Evolutionary conservation across 2,888 invertebrate species (phyloP), one percentile per base, ranked within the genome.

Genomic region (Drosophila melanosoma): DNA sequence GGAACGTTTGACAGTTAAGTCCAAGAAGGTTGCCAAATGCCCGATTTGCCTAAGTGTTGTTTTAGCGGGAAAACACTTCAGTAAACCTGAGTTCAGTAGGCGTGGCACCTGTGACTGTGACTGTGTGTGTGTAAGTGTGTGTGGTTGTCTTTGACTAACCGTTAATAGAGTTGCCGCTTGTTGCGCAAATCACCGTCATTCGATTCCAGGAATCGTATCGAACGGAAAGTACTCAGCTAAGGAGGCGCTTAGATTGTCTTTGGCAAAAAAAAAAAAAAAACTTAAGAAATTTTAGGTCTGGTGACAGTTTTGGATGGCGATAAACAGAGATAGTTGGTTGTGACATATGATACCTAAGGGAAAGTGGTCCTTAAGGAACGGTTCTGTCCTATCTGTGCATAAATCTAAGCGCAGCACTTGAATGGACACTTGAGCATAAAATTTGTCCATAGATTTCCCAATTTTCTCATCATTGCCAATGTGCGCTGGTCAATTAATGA

Each of bases 401-500:
- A 77, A 83, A 87, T 87, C 87, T 89, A 69, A 40, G 82, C 80
- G 69, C 70, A 67, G 71, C 80, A 87, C 86, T 87, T 90, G 87
- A 88, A 79, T 82, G 83, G 72, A 80, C 86, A 86, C 82, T 83
- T 86, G 89, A 90, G 80, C 52, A 62, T 72, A 69, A 53, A 83
- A 76, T 35, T 52, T 40, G 40, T 40, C n/a, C n/a, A 40, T 4
- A 10, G 4, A 40, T 56, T 38, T 26, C 17, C 12, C 51, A 51
- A 51, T 81, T 89, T 87, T 87, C 87, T 81, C 87, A 87, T 88
- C 74, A 85, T 85, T 85, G 87, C 73, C 77, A 86, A 88, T 78
- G 88, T 74, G 48, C 64, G 79, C 66, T 85, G 82, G 85, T 90
- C 90, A 90, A 87, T 87, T 90, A 87, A 87, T 90, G 83, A 70